Evolutionary conservation across 2,888 invertebrate genomes (phyloP).

Genomic region (Zhuqinia jingwanae): DNA sequence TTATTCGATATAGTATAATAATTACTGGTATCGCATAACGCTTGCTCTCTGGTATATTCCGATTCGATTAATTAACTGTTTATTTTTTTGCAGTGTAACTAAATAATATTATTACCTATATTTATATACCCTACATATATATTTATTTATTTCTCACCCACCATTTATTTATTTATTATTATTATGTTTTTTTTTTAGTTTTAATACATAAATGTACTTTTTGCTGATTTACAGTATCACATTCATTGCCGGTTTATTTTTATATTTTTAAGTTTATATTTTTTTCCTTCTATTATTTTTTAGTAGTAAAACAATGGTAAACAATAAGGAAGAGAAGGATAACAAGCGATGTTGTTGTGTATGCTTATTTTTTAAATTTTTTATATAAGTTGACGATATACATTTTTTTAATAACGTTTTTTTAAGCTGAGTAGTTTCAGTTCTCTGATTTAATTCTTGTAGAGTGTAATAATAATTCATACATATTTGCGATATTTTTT

Average conservation of each 20-base stretch:
- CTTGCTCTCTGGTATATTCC: too few species aligned
- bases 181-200: neutral
- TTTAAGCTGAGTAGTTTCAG: conserved; percentile 20
- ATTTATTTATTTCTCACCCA: too few species aligned
- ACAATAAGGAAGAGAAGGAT: neutral
- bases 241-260: conserved; percentile 24
- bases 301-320: neutral
- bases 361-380: neutral
- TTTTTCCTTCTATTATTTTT: too few species aligned
- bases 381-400: neutral
- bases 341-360: conserved; percentile 8
- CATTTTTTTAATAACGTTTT: neutral
- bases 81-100: too few species aligned
- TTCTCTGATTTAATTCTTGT: neutral
- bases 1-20: too few species aligned
- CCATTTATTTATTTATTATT: conserved; percentile 14
- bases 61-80: too few species aligned
- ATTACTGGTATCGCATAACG: too few species aligned
- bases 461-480: too few species aligned
- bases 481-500: neutral
- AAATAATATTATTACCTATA: too few species aligned
- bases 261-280: neutral
- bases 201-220: conserved; percentile 18
- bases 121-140: too few species aligned
- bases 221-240: conserved; percentile 17